Percentiles rank a stretch among this genome's conserved stretches.
These are phyloP conservation scores for Phylloscopus trochiloides DNA, from an alignment of 2,113 vertebrate species.

Conservation along the genomic window DNA sequence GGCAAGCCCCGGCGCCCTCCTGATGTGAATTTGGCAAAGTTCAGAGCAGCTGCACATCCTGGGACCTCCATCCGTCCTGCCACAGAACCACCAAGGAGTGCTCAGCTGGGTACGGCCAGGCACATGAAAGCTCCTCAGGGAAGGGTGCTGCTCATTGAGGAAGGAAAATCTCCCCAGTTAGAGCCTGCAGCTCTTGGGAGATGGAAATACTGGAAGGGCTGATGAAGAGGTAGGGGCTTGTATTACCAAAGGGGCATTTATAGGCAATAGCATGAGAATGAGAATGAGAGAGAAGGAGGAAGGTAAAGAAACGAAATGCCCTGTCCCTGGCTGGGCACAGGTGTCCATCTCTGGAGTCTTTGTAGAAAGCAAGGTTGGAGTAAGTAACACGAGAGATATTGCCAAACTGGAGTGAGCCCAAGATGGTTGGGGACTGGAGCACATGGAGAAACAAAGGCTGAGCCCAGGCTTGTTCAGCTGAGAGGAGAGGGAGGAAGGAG, in stretches of 20 bases:
- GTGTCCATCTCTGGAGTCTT: not conserved
- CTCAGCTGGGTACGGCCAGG: not conserved
- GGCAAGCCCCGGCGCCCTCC: conserved; percentile 79
- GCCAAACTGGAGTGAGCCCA: not conserved
- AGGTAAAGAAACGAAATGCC: not conserved
- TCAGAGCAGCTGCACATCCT: not conserved
- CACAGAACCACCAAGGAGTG: not conserved
- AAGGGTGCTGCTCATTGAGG: not conserved
- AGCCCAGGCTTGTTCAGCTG: not conserved
- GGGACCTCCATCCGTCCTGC: rapidly evolving
- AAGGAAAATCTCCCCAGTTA: not conserved
- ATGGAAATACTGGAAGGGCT: not conserved
- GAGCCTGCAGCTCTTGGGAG: not conserved
- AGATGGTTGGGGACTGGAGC: not conserved
- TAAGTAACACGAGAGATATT: not conserved
- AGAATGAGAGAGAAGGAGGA: not conserved
- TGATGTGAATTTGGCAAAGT: conserved; percentile 70
- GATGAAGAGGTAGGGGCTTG: conserved; percentile 6
- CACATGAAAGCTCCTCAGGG: not conserved
- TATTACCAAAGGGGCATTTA: not conserved
- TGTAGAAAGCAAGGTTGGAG: not conserved
- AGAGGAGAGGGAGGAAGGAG: not conserved
- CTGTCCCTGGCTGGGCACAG: not conserved
- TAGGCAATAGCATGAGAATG: not conserved
- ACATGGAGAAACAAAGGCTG: not conserved